phyloP scores from a whole-genome alignment of 2,797 vertebrate species.

The Rhabdomys pumilio region DNA sequence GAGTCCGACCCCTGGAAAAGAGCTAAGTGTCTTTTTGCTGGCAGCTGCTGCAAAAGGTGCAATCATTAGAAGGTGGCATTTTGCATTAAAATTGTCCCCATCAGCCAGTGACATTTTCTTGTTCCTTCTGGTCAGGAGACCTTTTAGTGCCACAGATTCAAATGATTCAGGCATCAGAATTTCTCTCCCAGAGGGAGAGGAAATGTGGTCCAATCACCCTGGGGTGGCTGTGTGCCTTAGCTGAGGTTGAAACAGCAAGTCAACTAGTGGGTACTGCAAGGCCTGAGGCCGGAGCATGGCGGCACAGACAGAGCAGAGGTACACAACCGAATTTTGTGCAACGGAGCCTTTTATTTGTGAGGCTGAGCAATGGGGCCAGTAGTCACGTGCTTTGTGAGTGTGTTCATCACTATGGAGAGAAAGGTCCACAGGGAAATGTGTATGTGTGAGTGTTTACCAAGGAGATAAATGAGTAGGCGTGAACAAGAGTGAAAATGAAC shows the following conservation, averaged over 20 bases:
- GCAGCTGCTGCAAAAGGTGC: conserved; percentile 64
- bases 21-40: conserved; percentile 73
- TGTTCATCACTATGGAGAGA: neutral
- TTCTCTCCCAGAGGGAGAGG: conserved; percentile 42
- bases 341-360: neutral
- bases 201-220: conserved; percentile 27
- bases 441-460: neutral
- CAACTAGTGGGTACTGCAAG: neutral
- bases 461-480: too few relatives aligned
- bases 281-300: accelerated
- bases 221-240: neutral
- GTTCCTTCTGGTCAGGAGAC: conserved; percentile 81
- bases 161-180: conserved; percentile 23
- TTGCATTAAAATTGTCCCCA: conserved; percentile 83
- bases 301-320: accelerated
- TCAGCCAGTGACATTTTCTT: conserved; percentile 84
- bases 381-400: neutral
- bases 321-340: accelerated
- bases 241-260: conserved; percentile 61
- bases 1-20: conserved; percentile 67
- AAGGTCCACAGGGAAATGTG: neutral
- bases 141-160: conserved; percentile 74
- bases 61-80: conserved; percentile 80
- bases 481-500: neutral
- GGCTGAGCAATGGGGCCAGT: neutral